Percentiles rank a stretch among this genome's conserved stretches.
phyloP scores from a whole-genome alignment of 2,888 invertebrate genomes.

The Prosopocoilus inquinatus region DNA sequence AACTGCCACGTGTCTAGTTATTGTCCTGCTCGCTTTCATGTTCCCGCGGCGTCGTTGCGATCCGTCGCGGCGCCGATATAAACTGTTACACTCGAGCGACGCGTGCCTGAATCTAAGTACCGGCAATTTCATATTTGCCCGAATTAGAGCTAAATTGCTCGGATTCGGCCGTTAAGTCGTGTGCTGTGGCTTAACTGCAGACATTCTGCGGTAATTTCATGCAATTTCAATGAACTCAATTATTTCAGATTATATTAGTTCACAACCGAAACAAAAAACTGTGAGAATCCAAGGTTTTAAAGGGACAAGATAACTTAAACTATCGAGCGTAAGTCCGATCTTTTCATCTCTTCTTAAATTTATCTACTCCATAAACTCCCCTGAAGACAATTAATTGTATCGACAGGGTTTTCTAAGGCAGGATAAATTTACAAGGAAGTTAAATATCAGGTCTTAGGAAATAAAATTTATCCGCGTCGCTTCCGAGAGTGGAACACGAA shows the following conservation, averaged over 20 bases:
- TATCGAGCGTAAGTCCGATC: too few relatives aligned
- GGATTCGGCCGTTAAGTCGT: conserved; percentile 46
- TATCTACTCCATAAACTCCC: too few relatives aligned
- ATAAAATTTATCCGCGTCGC: too few relatives aligned
- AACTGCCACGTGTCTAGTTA: conserved; percentile 44
- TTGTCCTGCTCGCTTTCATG: conserved; percentile 43
- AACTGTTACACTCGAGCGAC: conserved; percentile 29
- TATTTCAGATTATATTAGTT: too few relatives aligned
- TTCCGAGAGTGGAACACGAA: not conserved
- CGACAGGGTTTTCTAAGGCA: too few relatives aligned
- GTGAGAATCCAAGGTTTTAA: too few relatives aligned
- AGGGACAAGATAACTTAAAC: too few relatives aligned
- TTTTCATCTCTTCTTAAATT: too few relatives aligned
- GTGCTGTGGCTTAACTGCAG: conserved; percentile 46
- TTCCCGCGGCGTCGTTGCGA: conserved; percentile 35
- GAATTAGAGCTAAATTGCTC: conserved; percentile 51
- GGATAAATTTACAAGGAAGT: too few relatives aligned
- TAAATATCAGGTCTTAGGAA: too few relatives aligned
- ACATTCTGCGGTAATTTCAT: conserved; percentile 30
- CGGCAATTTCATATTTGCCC: conserved; percentile 48
- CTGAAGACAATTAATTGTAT: too few relatives aligned
- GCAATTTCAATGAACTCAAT: conserved; percentile 6
- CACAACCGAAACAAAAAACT: too few relatives aligned
- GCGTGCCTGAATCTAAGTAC: conserved; percentile 18
- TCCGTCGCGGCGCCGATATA: conserved; percentile 39